Evolutionary conservation across 1,140 invertebrate genomes (phyloP).

Genomic region (Drosophila aff.): DNA sequence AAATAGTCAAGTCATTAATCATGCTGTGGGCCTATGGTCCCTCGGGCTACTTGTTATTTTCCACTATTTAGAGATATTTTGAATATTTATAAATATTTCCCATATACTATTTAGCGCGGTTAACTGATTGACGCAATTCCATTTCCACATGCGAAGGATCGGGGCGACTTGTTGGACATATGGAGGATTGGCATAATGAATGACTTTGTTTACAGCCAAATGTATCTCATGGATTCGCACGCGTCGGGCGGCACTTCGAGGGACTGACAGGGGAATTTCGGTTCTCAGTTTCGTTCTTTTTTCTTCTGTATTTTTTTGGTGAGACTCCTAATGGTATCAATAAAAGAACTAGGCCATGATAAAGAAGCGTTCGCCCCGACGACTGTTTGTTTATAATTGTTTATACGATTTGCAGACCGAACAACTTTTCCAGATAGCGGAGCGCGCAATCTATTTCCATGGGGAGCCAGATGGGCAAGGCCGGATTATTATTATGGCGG

Average conservation of each 20-base stretch:
- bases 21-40: background rate
- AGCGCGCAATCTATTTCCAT: constrained; percentile 65
- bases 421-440: constrained; percentile 64
- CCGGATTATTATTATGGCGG: constrained; percentile 33
- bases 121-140: constrained; percentile 49
- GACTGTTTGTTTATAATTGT: constrained; percentile 80
- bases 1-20: background rate
- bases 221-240: constrained; percentile 66
- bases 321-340: constrained; percentile 71
- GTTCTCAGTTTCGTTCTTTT: constrained; percentile 7
- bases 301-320: constrained; percentile 2
- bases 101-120: constrained; percentile 21
- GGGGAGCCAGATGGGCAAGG: constrained; percentile 21
- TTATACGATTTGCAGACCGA: constrained; percentile 74
- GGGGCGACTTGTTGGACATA: constrained; percentile 52
- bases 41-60: constrained; percentile 18
- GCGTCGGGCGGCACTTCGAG: constrained; percentile 36
- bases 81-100: constrained; percentile 26
- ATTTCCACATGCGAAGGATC: constrained; percentile 28
- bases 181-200: constrained; percentile 59
- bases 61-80: constrained; percentile 19
- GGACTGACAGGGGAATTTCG: constrained; percentile 5
- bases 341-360: constrained; percentile 76
- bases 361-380: constrained; percentile 61
- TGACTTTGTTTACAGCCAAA: constrained; percentile 70